Evolutionary conservation across 2,113 vertebrate genomes (phyloP).

Genomic region (Aramus guarauna): DNA sequence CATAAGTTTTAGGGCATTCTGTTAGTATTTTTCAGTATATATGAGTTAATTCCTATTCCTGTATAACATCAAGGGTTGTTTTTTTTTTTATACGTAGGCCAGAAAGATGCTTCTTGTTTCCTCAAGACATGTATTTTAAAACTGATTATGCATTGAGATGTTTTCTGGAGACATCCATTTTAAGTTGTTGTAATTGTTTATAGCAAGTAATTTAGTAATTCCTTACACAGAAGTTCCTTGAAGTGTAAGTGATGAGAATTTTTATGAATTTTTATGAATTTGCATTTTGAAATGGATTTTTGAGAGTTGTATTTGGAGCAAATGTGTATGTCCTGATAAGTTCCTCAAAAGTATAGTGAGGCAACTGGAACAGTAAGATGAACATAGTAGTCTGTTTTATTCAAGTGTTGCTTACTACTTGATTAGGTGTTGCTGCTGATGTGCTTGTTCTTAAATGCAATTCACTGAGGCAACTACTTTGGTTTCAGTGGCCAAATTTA

Average conservation of each 20-base stretch:
- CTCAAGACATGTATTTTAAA: background rate
- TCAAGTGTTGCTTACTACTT: accelerated
- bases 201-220: background rate
- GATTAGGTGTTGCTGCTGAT: background rate
- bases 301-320: background rate
- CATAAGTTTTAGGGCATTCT: accelerated
- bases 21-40: background rate
- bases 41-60: accelerated
- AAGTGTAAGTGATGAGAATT: background rate
- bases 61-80: accelerated
- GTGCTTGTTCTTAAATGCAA: background rate
- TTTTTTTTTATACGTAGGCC: background rate
- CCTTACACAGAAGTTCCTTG: background rate
- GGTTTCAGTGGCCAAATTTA: background rate
- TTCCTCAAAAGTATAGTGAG: background rate
- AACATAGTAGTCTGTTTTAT: background rate
- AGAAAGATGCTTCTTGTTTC: background rate
- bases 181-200: background rate
- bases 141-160: accelerated
- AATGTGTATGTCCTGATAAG: background rate
- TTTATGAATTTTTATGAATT: background rate
- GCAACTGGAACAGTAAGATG: background rate
- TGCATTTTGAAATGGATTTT: background rate
- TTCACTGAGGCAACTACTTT: background rate
- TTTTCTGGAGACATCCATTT: background rate